These are phyloP conservation scores for Aporophyla nigra DNA, from an alignment of 2,888 invertebrate genomes.

Conservation along the genomic window DNA sequence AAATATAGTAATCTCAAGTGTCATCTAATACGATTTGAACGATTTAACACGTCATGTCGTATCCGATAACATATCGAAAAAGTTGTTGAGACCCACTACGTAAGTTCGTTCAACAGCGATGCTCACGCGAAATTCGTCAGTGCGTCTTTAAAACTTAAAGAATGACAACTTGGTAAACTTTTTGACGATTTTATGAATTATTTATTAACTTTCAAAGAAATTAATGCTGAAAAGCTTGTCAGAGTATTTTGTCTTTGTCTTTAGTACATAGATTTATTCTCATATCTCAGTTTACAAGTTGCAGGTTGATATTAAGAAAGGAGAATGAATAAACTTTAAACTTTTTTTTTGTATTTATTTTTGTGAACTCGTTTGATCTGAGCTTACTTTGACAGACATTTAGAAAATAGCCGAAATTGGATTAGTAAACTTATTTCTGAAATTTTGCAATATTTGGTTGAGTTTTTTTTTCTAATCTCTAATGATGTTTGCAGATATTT, in stretches of 20 bases:
- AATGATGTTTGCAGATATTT: neutral
- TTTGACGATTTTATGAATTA: conserved; percentile 71
- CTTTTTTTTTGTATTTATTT: too few relatives aligned
- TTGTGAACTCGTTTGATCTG: neutral
- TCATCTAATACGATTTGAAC: conserved; percentile 48
- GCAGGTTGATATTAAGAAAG: conserved; percentile 6
- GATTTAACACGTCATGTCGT: conserved; percentile 69
- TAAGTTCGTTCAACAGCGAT: conserved; percentile 69
- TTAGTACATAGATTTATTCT: conserved; percentile 54
- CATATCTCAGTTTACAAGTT: conserved; percentile 17
- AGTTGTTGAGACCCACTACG: conserved; percentile 67
- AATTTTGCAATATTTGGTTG: neutral
- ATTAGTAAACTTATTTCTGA: neutral
- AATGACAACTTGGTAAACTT: conserved; percentile 76
- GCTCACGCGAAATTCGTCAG: conserved; percentile 70
- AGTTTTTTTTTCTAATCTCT: neutral
- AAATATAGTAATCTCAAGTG: conserved; percentile 43
- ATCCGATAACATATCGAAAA: conserved; percentile 77
- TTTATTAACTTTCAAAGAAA: conserved; percentile 71
- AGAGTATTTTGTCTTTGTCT: conserved; percentile 63
- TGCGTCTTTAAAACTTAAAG: conserved; percentile 72
- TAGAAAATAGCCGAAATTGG: neutral
- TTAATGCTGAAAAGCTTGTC: conserved; percentile 68
- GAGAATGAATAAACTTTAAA: neutral
- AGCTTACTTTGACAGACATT: neutral